A percentile compares a stretch with the other conserved stretches of the same genome.
phyloP scores from a whole-genome alignment of 2,797 vertebrate genomes.

The Pseudomugil tenellus region DNA sequence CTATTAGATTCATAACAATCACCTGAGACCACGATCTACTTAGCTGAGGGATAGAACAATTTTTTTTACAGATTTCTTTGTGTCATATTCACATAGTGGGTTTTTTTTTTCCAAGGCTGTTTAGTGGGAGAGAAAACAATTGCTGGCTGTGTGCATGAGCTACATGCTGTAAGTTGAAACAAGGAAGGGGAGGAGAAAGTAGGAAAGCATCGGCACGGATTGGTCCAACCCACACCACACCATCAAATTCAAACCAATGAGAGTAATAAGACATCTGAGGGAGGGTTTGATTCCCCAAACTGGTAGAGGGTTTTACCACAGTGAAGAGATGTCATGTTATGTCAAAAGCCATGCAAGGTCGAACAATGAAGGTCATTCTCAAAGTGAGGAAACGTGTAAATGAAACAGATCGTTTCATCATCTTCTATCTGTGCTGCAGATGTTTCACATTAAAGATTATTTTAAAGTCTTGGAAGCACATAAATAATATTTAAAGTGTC shows the following conservation, averaged over 20 bases:
- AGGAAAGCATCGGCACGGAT: constrained; percentile 46
- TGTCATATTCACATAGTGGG: constrained; percentile 5
- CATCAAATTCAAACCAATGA: constrained; percentile 65
- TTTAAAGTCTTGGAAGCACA: background rate
- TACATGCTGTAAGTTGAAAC: constrained; percentile 4
- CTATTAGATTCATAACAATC: background rate
- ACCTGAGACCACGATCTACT: background rate
- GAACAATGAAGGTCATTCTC: constrained; percentile 41
- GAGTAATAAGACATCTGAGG: constrained; percentile 17
- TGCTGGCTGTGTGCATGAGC: constrained; percentile 26
- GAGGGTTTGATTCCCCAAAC: constrained; percentile 14
- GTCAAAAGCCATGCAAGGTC: constrained; percentile 34
- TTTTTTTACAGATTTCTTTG: constrained; percentile 8
- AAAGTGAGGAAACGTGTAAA: constrained; percentile 17
- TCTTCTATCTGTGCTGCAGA: constrained; percentile 1
- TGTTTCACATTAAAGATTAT: background rate
- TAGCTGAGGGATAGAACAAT: background rate
- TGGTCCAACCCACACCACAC: constrained; percentile 79
- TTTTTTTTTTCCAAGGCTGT: constrained; percentile 25
- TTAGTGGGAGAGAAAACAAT: constrained; percentile 24
- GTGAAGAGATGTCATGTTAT: constrained; percentile 41
- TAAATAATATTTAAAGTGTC: background rate
- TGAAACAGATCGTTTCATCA: background rate
- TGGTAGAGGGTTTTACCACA: background rate
- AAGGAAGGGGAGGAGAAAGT: constrained; percentile 1